These are phyloP conservation scores for Xiphias gladius DNA, from an alignment of 2,113 vertebrate species.

Conservation along the genomic window DNA sequence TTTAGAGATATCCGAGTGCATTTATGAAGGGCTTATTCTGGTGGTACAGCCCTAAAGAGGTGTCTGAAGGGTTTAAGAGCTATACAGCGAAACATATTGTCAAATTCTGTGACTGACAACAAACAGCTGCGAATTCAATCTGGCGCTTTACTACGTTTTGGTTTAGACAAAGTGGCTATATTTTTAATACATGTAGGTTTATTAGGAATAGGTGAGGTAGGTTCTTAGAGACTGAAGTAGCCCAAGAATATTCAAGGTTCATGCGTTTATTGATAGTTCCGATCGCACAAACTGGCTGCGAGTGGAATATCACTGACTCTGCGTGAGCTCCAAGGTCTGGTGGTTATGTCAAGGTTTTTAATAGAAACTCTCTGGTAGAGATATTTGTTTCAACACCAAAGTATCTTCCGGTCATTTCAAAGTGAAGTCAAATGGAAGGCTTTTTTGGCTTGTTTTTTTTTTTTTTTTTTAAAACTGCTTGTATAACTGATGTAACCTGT, in stretches of 20 bases:
- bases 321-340: constrained; percentile 43
- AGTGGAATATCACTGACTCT: constrained; percentile 33
- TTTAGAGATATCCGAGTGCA: constrained; percentile 33
- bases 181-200: background rate
- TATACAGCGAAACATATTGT: constrained; percentile 18
- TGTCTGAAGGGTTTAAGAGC: constrained; percentile 5
- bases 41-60: background rate
- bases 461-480: constrained; percentile 36
- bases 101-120: constrained; percentile 11
- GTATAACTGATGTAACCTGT: constrained; percentile 69
- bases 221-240: constrained; percentile 5
- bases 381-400: constrained; percentile 38
- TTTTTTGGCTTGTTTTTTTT: constrained; percentile 13
- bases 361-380: constrained; percentile 50
- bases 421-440: constrained; percentile 59
- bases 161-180: background rate
- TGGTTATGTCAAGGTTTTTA: constrained; percentile 39
- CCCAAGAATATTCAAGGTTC: constrained; percentile 26
- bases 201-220: background rate
- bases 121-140: constrained; percentile 5
- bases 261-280: constrained; percentile 2
- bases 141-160: background rate
- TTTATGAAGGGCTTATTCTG: constrained; percentile 29
- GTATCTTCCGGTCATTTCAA: constrained; percentile 74
- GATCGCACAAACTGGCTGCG: background rate